Evolutionary conservation across 2,888 invertebrate species (phyloP).

Genomic region (Dasysyrphus albostriatus): DNA sequence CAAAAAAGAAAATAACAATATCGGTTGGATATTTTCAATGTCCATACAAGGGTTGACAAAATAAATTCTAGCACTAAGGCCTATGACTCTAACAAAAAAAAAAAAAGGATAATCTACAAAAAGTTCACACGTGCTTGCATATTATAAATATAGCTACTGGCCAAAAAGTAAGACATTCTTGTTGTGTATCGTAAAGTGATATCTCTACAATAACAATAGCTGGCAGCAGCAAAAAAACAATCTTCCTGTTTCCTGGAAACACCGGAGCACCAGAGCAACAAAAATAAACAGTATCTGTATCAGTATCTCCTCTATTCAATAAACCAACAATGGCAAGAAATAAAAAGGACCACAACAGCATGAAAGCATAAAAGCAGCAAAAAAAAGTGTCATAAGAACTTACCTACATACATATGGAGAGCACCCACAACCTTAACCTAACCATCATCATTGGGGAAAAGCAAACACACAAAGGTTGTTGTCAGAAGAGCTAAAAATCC

Average conservation of each 20-base stretch:
- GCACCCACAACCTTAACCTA: neutral
- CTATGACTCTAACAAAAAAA: conserved; percentile 33
- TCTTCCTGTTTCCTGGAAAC: conserved; percentile 1
- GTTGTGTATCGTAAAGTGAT: conserved; percentile 1
- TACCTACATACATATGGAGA: neutral
- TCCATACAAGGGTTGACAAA: conserved; percentile 42
- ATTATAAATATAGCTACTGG: conserved; percentile 24
- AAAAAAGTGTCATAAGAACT: conserved; percentile 13
- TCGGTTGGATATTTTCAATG: conserved; percentile 11
- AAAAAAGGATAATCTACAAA: conserved; percentile 57
- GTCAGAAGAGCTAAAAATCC: too few species aligned
- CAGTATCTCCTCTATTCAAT: conserved; percentile 15
- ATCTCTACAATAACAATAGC: neutral
- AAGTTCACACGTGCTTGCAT: conserved; percentile 57
- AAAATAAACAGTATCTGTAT: neutral
- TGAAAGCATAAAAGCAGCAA: neutral
- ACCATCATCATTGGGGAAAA: neutral
- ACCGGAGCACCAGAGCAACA: neutral
- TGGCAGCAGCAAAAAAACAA: neutral
- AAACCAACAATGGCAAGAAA: conserved; percentile 26
- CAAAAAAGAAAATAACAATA: conserved; percentile 11
- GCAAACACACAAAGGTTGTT: neutral
- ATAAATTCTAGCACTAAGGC: conserved; percentile 49
- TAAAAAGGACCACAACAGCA: conserved; percentile 4
- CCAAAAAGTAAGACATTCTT: conserved; percentile 26